Conservation (phyloP, 2,888 invertebrate genomes). For the Ormyrus nitidulus region DNA sequence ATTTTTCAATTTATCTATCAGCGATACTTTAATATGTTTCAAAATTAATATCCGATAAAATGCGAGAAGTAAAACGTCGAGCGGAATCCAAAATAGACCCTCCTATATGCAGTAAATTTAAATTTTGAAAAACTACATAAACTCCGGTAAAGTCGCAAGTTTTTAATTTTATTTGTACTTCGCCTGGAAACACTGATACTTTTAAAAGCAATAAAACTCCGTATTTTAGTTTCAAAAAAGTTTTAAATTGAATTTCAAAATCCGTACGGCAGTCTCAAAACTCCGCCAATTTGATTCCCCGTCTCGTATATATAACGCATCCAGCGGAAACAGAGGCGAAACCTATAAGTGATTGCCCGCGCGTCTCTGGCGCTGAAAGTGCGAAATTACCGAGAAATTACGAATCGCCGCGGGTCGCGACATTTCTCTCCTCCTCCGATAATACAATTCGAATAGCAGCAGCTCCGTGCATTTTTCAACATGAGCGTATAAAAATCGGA, state of each 20-base stretch:
- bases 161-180: conserved; percentile 26
- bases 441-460: not conserved
- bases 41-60: no score
- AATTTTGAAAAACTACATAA: no score
- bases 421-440: not conserved
- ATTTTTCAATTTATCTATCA: no score
- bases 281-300: conserved; percentile 35
- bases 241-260: conserved; percentile 38
- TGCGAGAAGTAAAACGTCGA: no score
- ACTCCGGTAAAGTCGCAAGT: not conserved
- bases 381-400: no score
- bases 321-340: conserved; percentile 5
- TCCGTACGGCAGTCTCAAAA: not conserved
- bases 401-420: no score
- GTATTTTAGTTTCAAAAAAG: conserved; percentile 30
- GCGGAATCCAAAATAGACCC: no score
- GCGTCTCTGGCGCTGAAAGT: not conserved
- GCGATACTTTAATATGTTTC: no score
- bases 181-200: not conserved
- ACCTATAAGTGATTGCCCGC: not conserved
- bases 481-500: no score
- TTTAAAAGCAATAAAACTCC: conserved; percentile 17
- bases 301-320: conserved; percentile 5
- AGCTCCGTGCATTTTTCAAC: conserved; percentile 16
- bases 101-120: no score